phyloP scores from a whole-genome alignment of 2,797 vertebrate species.

The Scolopax bukidnonensis region DNA sequence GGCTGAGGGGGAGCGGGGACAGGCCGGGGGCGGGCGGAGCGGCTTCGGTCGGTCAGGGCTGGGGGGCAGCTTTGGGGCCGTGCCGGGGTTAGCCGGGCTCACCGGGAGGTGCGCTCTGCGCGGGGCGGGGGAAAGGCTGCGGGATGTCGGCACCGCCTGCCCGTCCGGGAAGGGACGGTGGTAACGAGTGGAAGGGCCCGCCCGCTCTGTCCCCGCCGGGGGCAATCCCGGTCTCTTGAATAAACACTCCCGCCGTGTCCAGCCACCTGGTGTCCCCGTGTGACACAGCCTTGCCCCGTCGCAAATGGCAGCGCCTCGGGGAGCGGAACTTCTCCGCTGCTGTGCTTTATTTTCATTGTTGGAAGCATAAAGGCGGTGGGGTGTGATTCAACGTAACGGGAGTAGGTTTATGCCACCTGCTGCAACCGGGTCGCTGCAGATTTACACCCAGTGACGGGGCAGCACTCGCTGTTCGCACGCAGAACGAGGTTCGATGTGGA shows the following conservation, averaged over 20 bases:
- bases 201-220: not conserved
- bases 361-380: not conserved
- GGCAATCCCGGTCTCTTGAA: not conserved
- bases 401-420: not conserved
- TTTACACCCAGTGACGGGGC: not conserved
- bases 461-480: not conserved
- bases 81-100: not conserved
- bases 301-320: rapidly evolving
- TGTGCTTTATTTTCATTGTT: not conserved
- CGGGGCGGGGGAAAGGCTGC: not conserved
- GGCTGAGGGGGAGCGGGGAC: not conserved
- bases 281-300: not conserved
- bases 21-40: not conserved
- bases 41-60: not conserved
- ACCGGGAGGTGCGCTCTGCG: not conserved
- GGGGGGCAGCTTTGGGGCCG: not conserved
- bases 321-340: not conserved
- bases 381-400: rapidly evolving
- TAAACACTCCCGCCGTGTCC: rapidly evolving
- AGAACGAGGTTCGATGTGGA: not conserved
- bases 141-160: not conserved
- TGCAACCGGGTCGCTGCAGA: not conserved
- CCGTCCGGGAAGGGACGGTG: rapidly evolving
- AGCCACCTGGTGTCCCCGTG: not conserved
- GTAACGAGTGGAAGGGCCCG: rapidly evolving